These are phyloP conservation scores for Corbicula japonica DNA, from an alignment of 2,888 invertebrate species.

Conservation along the genomic window DNA sequence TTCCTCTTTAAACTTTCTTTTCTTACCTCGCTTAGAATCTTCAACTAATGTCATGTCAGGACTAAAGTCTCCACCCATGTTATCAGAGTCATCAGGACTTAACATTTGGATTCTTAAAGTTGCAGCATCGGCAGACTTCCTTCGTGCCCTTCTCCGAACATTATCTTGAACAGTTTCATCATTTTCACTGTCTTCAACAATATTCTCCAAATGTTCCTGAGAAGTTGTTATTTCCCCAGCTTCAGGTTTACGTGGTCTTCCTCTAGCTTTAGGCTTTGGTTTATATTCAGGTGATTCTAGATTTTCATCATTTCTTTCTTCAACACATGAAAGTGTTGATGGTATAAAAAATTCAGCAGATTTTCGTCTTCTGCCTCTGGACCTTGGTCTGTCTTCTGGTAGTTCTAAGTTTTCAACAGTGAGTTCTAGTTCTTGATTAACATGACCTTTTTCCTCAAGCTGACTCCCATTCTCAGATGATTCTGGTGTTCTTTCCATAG, in stretches of 20 bases:
- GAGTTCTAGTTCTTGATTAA: not conserved
- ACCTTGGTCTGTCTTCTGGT: constrained; percentile 1
- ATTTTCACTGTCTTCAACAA: not conserved
- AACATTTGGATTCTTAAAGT: constrained; percentile 31
- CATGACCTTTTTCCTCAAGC: no score
- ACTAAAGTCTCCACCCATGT: not conserved
- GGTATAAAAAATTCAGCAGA: not conserved
- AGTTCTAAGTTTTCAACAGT: constrained; percentile 15
- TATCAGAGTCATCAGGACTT: not conserved
- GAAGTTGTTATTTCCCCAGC: not conserved
- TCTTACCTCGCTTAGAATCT: constrained; percentile 47
- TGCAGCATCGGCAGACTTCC: constrained; percentile 45
- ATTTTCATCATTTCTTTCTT: not conserved
- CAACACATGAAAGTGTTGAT: no score
- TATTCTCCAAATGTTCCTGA: not conserved
- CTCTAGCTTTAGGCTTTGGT: not conserved
- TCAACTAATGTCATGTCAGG: not conserved
- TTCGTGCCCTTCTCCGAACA: constrained; percentile 17
- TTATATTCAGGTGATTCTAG: not conserved
- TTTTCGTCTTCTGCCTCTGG: not conserved
- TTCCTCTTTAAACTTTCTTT: constrained; percentile 27
- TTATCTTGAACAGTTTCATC: not conserved
- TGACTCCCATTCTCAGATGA: no score
- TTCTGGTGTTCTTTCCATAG: no score
- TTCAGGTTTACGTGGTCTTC: not conserved